Evolutionary conservation across 1,140 invertebrate species (phyloP), one percentile per base, ranked within the genome.

Genomic region (Cyclargus thomasi): DNA sequence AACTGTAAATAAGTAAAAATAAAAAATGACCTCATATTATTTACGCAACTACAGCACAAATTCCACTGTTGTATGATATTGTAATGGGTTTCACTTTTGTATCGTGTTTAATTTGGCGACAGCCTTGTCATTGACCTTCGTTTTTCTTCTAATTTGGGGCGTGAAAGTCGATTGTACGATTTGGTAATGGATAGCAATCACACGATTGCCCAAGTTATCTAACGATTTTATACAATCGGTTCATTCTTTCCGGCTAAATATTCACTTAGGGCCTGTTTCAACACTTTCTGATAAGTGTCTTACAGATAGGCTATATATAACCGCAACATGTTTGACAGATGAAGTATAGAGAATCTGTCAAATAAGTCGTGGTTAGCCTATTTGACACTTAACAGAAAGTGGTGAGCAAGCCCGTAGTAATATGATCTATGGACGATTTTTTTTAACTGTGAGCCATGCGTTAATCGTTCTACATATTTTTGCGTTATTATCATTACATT

Each of bases 81-180:
- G 17, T 20, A 57, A 39, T 57, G 18, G 18, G 55, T 59, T 59
- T 59, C 55, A 59, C 20, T 59, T 59, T 59, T 59, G 55, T 18
- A 20, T 59, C 55, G 55, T 59, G 20, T 21, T 20, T 59, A 59
- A 59, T 11, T 11, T 11, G 18, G 18, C 55, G 55, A 59, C 55
- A 59, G 55, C 55, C 55, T 59, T 59, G 55, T 59, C 55, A 59
- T 59, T 59, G 55, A 59, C 55, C 55, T 59, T 59, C 18, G 55
- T 59, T 59, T 59, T 59, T 59, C 55, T 59, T 20, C 55, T 21
- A 59, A 59, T 59, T 59, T 59, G 55, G 55, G 17, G 17, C 55
- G 55, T 59, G 55, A 59, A 59, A 59, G 55, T 59, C 55, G 55
- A 20, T 59, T 59, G 17, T 21, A 59, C 55, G 20, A 20, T 59